Percentiles rank a stretch among this genome's conserved stretches.
These are phyloP conservation scores for Amiota communis DNA, from an alignment of 2,888 invertebrate species.

Conservation along the genomic window DNA sequence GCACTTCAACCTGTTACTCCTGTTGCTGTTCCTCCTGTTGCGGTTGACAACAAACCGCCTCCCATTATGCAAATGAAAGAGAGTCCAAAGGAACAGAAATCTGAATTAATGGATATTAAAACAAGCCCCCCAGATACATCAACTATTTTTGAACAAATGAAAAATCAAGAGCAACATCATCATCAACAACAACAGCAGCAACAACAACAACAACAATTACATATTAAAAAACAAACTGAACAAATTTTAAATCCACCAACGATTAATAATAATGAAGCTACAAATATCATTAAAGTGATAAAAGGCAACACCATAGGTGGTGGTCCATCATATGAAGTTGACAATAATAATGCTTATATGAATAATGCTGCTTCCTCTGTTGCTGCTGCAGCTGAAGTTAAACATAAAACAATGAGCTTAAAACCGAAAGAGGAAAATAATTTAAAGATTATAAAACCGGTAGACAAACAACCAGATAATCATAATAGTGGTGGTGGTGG, in stretches of 20 bases:
- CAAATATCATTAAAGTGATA: neutral
- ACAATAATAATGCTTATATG: no score
- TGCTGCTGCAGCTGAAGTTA: neutral
- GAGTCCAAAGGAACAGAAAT: conserved; percentile 13
- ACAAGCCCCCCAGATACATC: neutral
- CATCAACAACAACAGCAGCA: no score
- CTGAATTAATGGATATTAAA: neutral
- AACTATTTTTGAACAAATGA: no score
- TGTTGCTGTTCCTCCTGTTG: no score
- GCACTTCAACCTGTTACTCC: no score
- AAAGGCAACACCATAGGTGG: no score
- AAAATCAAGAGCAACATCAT: no score
- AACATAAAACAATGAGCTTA: conserved; percentile 11
- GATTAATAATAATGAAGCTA: neutral
- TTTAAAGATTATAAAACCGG: conserved; percentile 31
- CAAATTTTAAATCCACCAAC: neutral
- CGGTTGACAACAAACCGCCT: neutral
- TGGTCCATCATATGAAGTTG: no score
- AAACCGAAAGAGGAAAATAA: neutral
- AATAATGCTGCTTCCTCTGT: no score
- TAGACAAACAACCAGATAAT: conserved; percentile 45
- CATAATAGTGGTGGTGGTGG: neutral
- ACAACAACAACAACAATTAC: no score
- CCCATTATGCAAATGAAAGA: conserved; percentile 14
- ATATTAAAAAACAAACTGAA: neutral